phyloP scores from a whole-genome alignment of 2,113 vertebrate species.

The Ammodytes dubius region DNA sequence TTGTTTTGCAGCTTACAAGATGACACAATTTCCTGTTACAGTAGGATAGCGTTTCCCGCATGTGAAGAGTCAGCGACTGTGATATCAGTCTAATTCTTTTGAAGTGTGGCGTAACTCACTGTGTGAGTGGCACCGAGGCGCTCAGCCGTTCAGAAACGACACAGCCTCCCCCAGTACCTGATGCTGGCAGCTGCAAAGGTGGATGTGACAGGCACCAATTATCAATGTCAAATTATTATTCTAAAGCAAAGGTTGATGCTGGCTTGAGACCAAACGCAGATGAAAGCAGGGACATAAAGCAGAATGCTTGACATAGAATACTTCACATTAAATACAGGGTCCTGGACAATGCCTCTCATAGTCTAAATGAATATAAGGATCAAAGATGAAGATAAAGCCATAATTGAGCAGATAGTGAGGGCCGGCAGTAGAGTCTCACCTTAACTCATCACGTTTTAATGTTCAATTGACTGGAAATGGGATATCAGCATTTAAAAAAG shows the following conservation, averaged over 20 bases:
- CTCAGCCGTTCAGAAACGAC: slow-evolving; percentile 56
- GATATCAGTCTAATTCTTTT: slow-evolving; percentile 51
- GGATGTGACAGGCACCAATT: slow-evolving; percentile 78
- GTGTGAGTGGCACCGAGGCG: slow-evolving; percentile 3
- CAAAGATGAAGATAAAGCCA: slow-evolving; percentile 58
- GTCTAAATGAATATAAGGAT: slow-evolving; percentile 54
- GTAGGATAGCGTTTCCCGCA: slow-evolving; percentile 32
- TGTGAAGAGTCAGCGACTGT: slow-evolving; percentile 9
- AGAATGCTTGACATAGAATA: slow-evolving; percentile 52
- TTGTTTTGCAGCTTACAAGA: not conserved
- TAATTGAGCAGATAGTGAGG: slow-evolving; percentile 50
- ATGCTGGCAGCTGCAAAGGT: slow-evolving; percentile 49
- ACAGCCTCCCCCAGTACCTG: slow-evolving; percentile 37
- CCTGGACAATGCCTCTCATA: slow-evolving; percentile 17
- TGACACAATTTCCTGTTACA: slow-evolving; percentile 43
- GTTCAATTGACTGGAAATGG: slow-evolving; percentile 77
- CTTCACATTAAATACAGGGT: slow-evolving; percentile 53
- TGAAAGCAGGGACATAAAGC: slow-evolving; percentile 61
- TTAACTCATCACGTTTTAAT: slow-evolving; percentile 48
- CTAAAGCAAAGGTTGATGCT: slow-evolving; percentile 53
- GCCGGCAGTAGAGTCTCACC: slow-evolving; percentile 25
- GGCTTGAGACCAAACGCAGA: slow-evolving; percentile 57
- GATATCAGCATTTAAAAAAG: slow-evolving; percentile 56
- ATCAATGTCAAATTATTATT: slow-evolving; percentile 71
- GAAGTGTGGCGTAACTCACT: slow-evolving; percentile 56